Evolutionary conservation across 2,888 invertebrate genomes (phyloP), one percentile per base, ranked within the genome.

Genomic region (Trichacis sp.): DNA sequence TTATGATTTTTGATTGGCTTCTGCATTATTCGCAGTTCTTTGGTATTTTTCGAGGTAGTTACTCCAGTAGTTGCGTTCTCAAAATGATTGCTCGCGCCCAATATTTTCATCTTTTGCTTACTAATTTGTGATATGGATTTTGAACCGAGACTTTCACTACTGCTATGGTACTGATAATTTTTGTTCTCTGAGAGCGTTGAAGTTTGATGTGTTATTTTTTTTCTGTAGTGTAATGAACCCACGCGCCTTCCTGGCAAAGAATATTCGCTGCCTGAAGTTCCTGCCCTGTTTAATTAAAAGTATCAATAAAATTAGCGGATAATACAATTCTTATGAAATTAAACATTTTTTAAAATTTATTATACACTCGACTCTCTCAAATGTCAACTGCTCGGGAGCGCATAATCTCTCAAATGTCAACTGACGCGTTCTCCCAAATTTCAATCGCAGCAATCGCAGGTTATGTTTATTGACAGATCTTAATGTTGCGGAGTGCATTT

Each of bases 131-230:
- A 87, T 70, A 87, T 87, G 54, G 87, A 85, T 71, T 88, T 86
- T 59, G 91, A 89, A 67, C 89, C 91, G 69, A 94, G 87, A 81
- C 94, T 94, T 85, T 95, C 94, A 69, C 89, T 91, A 81, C 94
- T 95, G 85, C 94, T 94, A 75, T 90, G 89, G 71, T 89, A 89
- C 80, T 89, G 89, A 75, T 87, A 85, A 74, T 87, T 89, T 57
- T 86, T 85, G 66, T 89, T 89, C 77, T 85, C 86, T 17, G 84
- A 82, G 36, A 85, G 75, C 14, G 84, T 83, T 38, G 83, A 81
- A 24, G 85, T 82, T 67, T 85, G 86, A 75, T 83, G 83, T 54
- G 82, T 75, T 58, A 85, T 80, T 54, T 82, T 79, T 69, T 84
- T 83, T 62, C 84, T 84, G 68, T 84, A 84, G 63, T 84, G 79